Base-by-base conservation (phyloP, 2,113 vertebrate species). In the Hassar affinis region DNA sequence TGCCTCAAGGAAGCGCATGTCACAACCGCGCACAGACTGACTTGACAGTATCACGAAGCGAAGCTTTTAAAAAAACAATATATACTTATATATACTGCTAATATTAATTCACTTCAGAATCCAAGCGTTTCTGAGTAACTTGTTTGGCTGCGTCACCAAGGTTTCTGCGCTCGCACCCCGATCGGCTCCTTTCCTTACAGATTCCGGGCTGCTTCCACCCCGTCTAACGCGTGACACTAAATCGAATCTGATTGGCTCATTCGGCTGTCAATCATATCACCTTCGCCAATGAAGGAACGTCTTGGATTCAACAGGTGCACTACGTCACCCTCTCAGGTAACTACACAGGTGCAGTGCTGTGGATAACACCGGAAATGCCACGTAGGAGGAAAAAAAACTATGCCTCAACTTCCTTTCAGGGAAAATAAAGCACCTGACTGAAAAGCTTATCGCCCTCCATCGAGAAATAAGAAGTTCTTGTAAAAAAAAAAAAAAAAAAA, bases 281-380 rank as follows among this genome's bases (percentile, higher is more conserved):
- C 6, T 2, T 4, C 66, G 18, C 83, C 77, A 74, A 84, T 79
- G 9, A 80, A 52, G n/a, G 30, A 80, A n/a, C 7, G 30, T 30
- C 8, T 2, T 18, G 66, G 15, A 18, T 35, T 49, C 51, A 15
- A 56, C 83, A 79, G 64, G 77, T 79, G 66, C 47, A 22, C 4
- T 17, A 79, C 64, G 76, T 84, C 83, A 59, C 15, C 18, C 51
- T 42, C 20, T 57, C 75, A 78, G 35, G 76, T 33, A n/a, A 25
- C 66, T 35, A 17, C 18, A 79, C 64, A 59, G 14, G 49, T 59
- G 56, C 20, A 76, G 42, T 10, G 27, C 15, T 69, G 38, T n/a
- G 22, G 22, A 64, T 42, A 30, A 72, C n/a, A 22, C 54, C 47
- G 80, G 86, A 38, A 78, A 77, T 87, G 86, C 86, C 86, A 87